phyloP scores from a whole-genome alignment of 2,888 invertebrate species.

The Drosophila subquinaria region DNA sequence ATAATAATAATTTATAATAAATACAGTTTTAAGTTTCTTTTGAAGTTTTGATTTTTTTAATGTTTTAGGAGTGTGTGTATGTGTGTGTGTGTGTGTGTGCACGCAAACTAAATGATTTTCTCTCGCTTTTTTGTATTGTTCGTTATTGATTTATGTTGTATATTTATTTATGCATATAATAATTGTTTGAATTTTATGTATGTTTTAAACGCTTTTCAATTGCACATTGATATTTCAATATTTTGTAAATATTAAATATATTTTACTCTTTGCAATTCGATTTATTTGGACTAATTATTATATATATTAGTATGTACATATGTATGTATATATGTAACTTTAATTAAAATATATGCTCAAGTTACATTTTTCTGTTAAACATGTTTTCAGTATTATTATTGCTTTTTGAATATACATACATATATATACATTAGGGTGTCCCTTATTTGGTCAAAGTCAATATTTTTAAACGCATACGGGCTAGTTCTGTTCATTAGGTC shows the following conservation, averaged over 20 bases:
- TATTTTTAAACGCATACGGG: no score
- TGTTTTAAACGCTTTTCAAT: conserved; percentile 76
- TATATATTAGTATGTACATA: conserved; percentile 7
- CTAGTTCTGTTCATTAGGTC: no score
- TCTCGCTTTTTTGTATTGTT: conserved; percentile 39
- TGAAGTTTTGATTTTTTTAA: conserved; percentile 68
- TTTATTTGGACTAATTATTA: conserved; percentile 70
- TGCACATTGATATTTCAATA: conserved; percentile 83
- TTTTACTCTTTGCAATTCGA: conserved; percentile 54
- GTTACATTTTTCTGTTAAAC: conserved; percentile 63
- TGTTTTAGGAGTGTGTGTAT: conserved; percentile 42
- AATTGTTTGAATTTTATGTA: conserved; percentile 30
- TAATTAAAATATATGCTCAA: conserved; percentile 75
- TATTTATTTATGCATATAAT: conserved; percentile 16
- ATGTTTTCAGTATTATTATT: conserved; percentile 77
- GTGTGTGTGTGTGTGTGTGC: conserved; percentile 37
- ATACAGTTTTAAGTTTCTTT: conserved; percentile 60
- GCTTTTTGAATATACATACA: conserved; percentile 82
- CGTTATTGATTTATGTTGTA: conserved; percentile 14
- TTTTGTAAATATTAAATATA: conserved; percentile 79
- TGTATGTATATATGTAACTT: conserved; percentile 65
- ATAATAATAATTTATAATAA: conserved; percentile 57
- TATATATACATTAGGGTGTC: conserved; percentile 22
- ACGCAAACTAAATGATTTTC: conserved; percentile 61
- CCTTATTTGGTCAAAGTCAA: no score